Base-by-base conservation (phyloP, 1,140 invertebrate genomes). In the Brachionus sp. region DNA sequence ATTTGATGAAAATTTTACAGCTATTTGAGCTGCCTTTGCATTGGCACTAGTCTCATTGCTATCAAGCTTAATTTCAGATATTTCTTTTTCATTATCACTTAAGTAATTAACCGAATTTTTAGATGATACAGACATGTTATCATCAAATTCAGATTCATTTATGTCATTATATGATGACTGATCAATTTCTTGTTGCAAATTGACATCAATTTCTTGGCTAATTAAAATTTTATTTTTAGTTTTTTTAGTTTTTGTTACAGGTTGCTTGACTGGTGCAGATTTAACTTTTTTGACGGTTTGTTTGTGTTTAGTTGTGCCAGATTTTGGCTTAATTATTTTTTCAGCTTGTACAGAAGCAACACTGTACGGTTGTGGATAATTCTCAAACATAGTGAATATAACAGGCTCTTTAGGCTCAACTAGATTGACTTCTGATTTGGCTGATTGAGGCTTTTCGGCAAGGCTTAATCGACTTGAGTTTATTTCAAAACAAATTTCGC, bases 21-120 rank as follows among this genome's bases (percentile, higher is more conserved):
- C 66, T 19, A 70, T 70, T 23, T 39, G 66, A 0, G 66, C 35
- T 10, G 66, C 66, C 16, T 42, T 70, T 37, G 66, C 12, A 7
- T 70, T 70, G 1, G 19, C 5, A 70, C 66, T 39, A 6, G 66
- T 37, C n/a, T 37, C 6, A 3, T 35, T n/a, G 13, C 37, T 39
- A 6, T 70, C 66, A 39, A 70, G 37, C 37, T 70, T 70, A 7
- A 70, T 70, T 33, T 70, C 66, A 5, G 66, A 70, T 39, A 70
- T 39, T 70, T 70, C 66, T 33, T 70, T 66, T 33, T 73, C 68
- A 73, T 73, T 75, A 46, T 75, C 70, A 75, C 42, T 70, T 33
- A 70, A 70, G n/a, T 39, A 70, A 39, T 37, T 39, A 9, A 39
- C 37, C 16, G 66, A 37, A 39, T 70, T 70, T 39, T 70, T 70